Percentiles rank a stretch among this genome's conserved stretches.
phyloP scores from a whole-genome alignment of 2,888 invertebrate species.

The Latrodectus hesperus region DNA sequence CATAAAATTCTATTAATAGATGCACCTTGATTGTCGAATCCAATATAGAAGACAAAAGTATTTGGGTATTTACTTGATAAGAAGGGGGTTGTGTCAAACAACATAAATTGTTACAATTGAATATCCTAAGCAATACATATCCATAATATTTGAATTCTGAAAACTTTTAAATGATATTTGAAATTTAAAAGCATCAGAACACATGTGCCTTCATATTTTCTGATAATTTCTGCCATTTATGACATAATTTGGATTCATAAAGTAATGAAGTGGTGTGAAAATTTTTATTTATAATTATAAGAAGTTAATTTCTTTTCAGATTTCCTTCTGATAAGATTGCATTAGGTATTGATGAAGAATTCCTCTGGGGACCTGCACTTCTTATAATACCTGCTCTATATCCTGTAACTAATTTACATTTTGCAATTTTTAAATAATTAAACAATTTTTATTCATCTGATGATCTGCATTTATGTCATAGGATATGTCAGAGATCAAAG shows the following conservation, averaged over 20 bases:
- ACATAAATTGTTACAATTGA: too few relatives aligned
- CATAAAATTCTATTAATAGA: too few relatives aligned
- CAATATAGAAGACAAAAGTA: too few relatives aligned
- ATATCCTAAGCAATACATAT: too few relatives aligned
- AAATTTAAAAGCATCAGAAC: too few relatives aligned
- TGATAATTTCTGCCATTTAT: too few relatives aligned
- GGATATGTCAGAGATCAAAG: conserved; percentile 76
- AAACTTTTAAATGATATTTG: too few relatives aligned
- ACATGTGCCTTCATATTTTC: too few relatives aligned
- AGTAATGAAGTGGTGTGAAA: not conserved
- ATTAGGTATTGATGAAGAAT: conserved; percentile 83
- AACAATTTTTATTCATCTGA: not conserved
- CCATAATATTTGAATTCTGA: too few relatives aligned
- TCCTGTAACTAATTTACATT: conserved; percentile 22
- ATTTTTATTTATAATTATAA: not conserved
- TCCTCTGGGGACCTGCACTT: conserved; percentile 84
- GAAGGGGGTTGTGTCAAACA: too few relatives aligned
- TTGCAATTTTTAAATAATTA: not conserved
- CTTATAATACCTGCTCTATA: conserved; percentile 83
- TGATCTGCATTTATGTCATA: conserved; percentile 67
- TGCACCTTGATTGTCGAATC: too few relatives aligned
- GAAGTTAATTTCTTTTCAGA: conserved; percentile 10
- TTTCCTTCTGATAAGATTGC: conserved; percentile 79
- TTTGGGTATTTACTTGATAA: too few relatives aligned
- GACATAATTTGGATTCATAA: not conserved